Base-by-base conservation (phyloP, 2,797 vertebrate genomes). In the Sciurus carolinensis region DNA sequence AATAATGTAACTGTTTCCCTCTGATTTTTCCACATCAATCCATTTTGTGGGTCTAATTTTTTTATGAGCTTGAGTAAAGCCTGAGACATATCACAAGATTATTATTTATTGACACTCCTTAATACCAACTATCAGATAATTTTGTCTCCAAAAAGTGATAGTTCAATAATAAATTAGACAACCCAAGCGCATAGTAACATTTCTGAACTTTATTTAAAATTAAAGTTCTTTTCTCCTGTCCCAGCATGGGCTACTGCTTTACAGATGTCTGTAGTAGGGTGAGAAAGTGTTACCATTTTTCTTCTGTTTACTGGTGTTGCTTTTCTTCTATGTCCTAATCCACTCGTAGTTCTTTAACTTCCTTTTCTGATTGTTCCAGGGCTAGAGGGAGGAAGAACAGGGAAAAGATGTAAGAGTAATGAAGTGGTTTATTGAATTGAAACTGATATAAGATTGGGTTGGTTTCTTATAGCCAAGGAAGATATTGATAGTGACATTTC, bases 311-410 rank as follows among this genome's bases (percentile, higher is more conserved):
- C 12, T 1, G 15, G 0, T 8, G 14, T 17, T 72, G 28, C 15
- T 77, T 85, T 96, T 81, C 22, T 62, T 92, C 59, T 71, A 10
- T 3, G 3, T 7, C 14, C 2, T n/a, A 28, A 10, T 28, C 75
- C 6, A 17, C 8, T 92, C 15, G 3, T 67, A 13, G 6, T 44
- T 67, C 0, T 66, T 87, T 10, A 67, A 1, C 1, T 9, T 81
- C 54, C 26, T n/a, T 42, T 95, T 81, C 62, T 88, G 81, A 75
- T 90, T 93, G 95, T 80, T 96, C 36, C 3, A n/a, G 47, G 17
- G 52, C 84, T 84, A 69, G 13, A n/a, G 2, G 42, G 17, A 73
- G 22, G 14, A 44, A 15, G 0, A 26, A 47, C 5, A 42, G 11
- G 14, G 18, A 76, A 3, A 9, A 82, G 52, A 76, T 13, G 0